phyloP scores from a whole-genome alignment of 2,797 vertebrate species.

The Dallia pectoralis region DNA sequence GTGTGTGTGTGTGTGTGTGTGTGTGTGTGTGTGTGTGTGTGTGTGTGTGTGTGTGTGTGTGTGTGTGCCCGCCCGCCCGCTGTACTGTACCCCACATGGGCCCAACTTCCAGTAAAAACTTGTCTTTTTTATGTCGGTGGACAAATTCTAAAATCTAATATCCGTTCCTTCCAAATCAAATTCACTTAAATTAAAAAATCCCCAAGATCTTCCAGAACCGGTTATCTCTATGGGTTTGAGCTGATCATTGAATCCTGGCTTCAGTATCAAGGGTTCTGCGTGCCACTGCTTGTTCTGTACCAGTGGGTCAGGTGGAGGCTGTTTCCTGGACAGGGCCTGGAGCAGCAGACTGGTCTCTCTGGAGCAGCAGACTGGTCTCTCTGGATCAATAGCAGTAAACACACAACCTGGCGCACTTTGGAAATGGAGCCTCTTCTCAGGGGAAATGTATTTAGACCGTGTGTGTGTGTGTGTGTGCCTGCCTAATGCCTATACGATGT shows the following conservation, averaged over 20 bases:
- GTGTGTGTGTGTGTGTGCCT: constrained; percentile 46
- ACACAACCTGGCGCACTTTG: constrained; percentile 44
- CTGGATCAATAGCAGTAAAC: constrained; percentile 60
- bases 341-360: constrained; percentile 33
- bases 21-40: too few relatives aligned
- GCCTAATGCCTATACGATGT: neutral
- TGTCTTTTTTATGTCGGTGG: constrained; percentile 46
- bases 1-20: too few relatives aligned
- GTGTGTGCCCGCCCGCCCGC: neutral
- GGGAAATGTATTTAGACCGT: constrained; percentile 50
- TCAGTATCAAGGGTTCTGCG: neutral
- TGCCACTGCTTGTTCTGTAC: constrained; percentile 15
- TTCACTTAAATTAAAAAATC: neutral
- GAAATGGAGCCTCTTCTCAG: constrained; percentile 51
- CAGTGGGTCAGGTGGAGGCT: neutral
- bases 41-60: neutral
- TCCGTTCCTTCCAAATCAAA: neutral
- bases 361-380: constrained; percentile 43
- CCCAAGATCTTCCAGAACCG: neutral
- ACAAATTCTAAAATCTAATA: neutral
- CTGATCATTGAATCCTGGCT: neutral
- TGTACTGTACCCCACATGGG: constrained; percentile 41
- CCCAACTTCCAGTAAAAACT: constrained; percentile 52
- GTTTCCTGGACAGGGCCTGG: constrained; percentile 17
- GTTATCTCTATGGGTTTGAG: neutral